These are phyloP conservation scores for Drosophila albomicans DNA, from an alignment of 1,140 invertebrate species.

Conservation along the genomic window DNA sequence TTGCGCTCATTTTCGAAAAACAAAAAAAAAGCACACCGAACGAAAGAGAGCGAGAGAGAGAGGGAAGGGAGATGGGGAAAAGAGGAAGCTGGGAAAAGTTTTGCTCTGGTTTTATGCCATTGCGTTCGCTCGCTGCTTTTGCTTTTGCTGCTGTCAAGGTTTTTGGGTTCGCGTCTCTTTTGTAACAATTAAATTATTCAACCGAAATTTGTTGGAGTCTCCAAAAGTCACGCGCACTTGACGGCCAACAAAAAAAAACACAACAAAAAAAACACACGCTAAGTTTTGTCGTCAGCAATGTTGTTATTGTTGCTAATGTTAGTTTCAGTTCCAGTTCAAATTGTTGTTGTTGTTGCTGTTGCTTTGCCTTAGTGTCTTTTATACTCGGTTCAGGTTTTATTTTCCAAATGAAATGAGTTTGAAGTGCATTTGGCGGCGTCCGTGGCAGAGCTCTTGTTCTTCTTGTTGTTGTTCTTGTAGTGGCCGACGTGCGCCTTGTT, in stretches of 20 bases:
- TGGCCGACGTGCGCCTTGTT: conserved; percentile 46
- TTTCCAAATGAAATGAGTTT: conserved; percentile 84
- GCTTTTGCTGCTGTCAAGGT: conserved; percentile 45
- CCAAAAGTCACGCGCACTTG: conserved; percentile 80
- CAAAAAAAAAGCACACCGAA: conserved; percentile 9
- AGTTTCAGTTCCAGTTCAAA: conserved; percentile 5
- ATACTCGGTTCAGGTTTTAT: conserved; percentile 76
- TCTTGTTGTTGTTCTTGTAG: conserved; percentile 43
- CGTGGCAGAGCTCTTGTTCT: conserved; percentile 49
- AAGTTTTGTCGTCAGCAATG: conserved; percentile 56
- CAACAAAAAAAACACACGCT: conserved; percentile 50
- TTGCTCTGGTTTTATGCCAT: conserved; percentile 53
- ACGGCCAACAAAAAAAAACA: conserved; percentile 57
- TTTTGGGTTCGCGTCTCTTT: conserved; percentile 54
- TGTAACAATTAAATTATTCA: conserved; percentile 80
- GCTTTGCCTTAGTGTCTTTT: conserved; percentile 64
- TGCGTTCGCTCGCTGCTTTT: conserved; percentile 31
- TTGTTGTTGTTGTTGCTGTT: conserved; percentile 45
- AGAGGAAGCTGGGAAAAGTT: conserved; percentile 40
- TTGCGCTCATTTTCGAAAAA: conserved; percentile 71
- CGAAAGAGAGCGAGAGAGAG: not conserved
- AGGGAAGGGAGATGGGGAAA: not conserved
- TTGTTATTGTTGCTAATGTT: conserved; percentile 45
- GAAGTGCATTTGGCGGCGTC: conserved; percentile 76
- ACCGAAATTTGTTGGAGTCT: conserved; percentile 76